Percentiles rank a stretch among this genome's conserved stretches.
These are phyloP conservation scores for Malthinus seriepunctatus DNA, from an alignment of 2,888 invertebrate genomes.

Conservation along the genomic window DNA sequence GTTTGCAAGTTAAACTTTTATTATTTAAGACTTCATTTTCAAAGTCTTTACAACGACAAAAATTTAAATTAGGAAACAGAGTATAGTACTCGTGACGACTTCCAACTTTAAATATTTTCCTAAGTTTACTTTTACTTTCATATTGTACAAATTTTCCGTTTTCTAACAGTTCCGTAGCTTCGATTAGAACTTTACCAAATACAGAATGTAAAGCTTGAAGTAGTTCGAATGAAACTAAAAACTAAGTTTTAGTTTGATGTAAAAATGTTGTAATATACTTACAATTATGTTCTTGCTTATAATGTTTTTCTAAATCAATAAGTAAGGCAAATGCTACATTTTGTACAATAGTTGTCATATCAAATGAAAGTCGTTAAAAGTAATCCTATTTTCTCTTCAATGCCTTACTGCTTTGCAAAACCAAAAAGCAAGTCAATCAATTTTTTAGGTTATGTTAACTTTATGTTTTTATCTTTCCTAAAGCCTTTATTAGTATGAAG, in stretches of 20 bases:
- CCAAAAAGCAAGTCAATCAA: too few species aligned
- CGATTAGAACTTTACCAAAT: constrained; percentile 62
- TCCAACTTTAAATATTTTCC: constrained; percentile 64
- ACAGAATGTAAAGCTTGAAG: constrained; percentile 61
- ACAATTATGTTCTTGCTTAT: constrained; percentile 36
- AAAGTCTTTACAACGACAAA: constrained; percentile 69
- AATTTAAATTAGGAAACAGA: constrained; percentile 67
- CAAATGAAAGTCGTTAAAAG: not conserved
- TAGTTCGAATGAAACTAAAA: constrained; percentile 62
- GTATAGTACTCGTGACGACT: constrained; percentile 62
- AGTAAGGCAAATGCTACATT: constrained; percentile 27
- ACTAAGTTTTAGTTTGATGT: not conserved
- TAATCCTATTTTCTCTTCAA: too few species aligned
- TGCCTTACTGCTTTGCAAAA: too few species aligned
- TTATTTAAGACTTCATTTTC: constrained; percentile 60
- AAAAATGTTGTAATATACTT: constrained; percentile 13
- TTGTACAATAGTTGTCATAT: not conserved
- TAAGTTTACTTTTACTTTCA: constrained; percentile 49
- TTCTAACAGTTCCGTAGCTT: constrained; percentile 67
- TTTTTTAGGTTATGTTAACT: too few species aligned
- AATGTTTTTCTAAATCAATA: constrained; percentile 35
- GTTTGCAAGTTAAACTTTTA: constrained; percentile 65
- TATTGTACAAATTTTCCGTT: constrained; percentile 60
- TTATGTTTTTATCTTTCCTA: too few species aligned
- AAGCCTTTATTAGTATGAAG: too few species aligned